Evolutionary conservation across 1,140 invertebrate genomes (phyloP).

Genomic region (Bombus turneri): DNA sequence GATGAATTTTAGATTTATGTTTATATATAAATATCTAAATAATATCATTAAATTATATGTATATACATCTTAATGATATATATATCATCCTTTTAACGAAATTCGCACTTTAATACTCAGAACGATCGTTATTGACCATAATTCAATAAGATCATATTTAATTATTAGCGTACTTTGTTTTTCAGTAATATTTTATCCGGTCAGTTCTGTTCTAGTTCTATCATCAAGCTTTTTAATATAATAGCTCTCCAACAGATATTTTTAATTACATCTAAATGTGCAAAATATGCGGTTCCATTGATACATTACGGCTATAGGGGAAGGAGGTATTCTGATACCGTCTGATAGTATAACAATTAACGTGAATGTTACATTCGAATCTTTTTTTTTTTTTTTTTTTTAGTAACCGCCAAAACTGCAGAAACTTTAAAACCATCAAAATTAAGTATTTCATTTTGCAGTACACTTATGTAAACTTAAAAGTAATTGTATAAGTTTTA

Average conservation of each 20-base stretch:
- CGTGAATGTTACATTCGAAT: constrained; percentile 38
- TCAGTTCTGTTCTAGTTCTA: not conserved
- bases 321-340: constrained; percentile 27
- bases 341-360: constrained; percentile 54
- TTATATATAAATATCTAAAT: constrained; percentile 6
- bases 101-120: constrained; percentile 2
- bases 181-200: not conserved
- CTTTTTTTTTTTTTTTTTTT: constrained; percentile 21
- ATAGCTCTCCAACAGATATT: not conserved
- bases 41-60: constrained; percentile 35
- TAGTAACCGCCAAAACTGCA: constrained; percentile 58
- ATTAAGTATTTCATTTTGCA: constrained; percentile 45
- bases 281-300: constrained; percentile 31
- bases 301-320: constrained; percentile 30
- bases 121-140: constrained; percentile 2
- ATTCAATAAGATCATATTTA: constrained; percentile 17
- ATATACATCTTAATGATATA: constrained; percentile 19
- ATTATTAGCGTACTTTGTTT: constrained; percentile 1
- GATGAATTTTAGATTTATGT: constrained; percentile 22
- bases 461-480: constrained; percentile 47
- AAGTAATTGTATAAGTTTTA: constrained; percentile 49
- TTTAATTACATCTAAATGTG: constrained; percentile 27
- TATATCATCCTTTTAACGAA: constrained; percentile 2
- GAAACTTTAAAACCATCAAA: constrained; percentile 32
- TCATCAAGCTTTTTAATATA: not conserved